These are phyloP conservation scores for Cyaniris semiargus DNA, from an alignment of 2,888 invertebrate species.

Conservation along the genomic window DNA sequence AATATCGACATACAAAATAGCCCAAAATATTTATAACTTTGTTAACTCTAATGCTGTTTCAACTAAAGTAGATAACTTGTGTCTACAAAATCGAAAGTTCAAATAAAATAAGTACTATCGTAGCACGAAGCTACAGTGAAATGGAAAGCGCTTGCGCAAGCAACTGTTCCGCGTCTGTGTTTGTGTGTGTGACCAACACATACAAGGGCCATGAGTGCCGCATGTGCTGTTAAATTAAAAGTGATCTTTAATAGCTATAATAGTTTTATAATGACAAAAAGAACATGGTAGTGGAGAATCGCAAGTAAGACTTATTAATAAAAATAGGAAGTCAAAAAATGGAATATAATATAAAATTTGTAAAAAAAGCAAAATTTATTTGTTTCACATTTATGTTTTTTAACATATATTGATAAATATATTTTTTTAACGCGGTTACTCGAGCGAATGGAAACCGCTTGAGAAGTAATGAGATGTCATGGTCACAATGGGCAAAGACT, in stretches of 20 bases:
- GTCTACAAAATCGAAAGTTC: conserved; percentile 41
- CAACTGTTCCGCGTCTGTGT: conserved; percentile 53
- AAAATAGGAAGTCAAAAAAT: too few relatives aligned
- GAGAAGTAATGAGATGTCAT: conserved; percentile 29
- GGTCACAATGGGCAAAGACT: conserved; percentile 35
- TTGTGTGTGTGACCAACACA: conserved; percentile 30
- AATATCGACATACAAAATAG: too few relatives aligned
- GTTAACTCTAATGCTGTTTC: not conserved
- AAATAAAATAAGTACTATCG: conserved; percentile 39
- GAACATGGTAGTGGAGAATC: too few relatives aligned
- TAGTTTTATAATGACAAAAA: not conserved
- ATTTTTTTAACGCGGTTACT: not conserved
- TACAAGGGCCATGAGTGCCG: not conserved
- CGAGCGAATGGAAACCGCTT: conserved; percentile 20
- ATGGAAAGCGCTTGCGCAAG: conserved; percentile 79
- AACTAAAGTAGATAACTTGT: conserved; percentile 8
- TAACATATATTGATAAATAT: not conserved
- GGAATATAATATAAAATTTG: too few relatives aligned
- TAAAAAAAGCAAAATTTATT: too few relatives aligned
- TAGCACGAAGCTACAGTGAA: conserved; percentile 55
- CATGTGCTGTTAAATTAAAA: conserved; percentile 13
- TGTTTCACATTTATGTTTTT: not conserved
- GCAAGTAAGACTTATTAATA: too few relatives aligned
- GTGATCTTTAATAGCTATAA: not conserved
- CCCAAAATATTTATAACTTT: not conserved